These are phyloP conservation scores for Leptoclinus maculatus DNA, from an alignment of 2,797 vertebrate genomes.

Conservation along the genomic window DNA sequence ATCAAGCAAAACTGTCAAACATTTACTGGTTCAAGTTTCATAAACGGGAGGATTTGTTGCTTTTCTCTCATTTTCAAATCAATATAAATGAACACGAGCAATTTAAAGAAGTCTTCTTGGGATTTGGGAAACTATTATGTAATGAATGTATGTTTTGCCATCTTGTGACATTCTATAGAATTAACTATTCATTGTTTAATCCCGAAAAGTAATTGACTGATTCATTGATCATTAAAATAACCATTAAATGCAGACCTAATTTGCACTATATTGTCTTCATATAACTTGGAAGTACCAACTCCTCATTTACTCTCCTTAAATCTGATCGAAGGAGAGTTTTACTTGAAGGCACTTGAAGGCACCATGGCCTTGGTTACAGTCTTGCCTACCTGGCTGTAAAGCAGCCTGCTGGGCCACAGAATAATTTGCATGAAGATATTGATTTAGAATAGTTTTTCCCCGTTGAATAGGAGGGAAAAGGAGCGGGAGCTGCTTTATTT, in stretches of 20 bases:
- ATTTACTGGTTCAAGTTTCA: not conserved
- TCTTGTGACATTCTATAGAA: not conserved
- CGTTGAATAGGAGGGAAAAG: slow-evolving; percentile 57
- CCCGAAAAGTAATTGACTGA: not conserved
- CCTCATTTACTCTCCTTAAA: not conserved
- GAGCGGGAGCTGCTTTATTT: slow-evolving; percentile 56
- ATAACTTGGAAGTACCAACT: not conserved
- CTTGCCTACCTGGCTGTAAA: slow-evolving; percentile 48
- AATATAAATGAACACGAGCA: not conserved
- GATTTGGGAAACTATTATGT: not conserved
- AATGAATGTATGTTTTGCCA: no score
- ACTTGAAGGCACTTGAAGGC: slow-evolving; percentile 32
- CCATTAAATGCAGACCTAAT: not conserved
- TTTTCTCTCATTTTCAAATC: not conserved
- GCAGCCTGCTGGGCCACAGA: slow-evolving; percentile 44
- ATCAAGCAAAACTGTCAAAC: not conserved
- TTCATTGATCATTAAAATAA: not conserved
- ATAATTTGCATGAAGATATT: slow-evolving; percentile 72
- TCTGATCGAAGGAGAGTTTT: not conserved
- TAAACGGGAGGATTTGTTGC: not conserved
- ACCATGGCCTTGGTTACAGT: slow-evolving; percentile 39
- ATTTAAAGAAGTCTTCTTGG: not conserved
- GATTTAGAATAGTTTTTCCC: slow-evolving; percentile 68
- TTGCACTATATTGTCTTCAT: not conserved
- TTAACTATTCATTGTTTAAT: not conserved